A percentile compares a stretch with the other conserved stretches of the same genome.
Evolutionary conservation across 2,888 invertebrate species (phyloP).

Genomic region (Cantharis flavilabris): DNA sequence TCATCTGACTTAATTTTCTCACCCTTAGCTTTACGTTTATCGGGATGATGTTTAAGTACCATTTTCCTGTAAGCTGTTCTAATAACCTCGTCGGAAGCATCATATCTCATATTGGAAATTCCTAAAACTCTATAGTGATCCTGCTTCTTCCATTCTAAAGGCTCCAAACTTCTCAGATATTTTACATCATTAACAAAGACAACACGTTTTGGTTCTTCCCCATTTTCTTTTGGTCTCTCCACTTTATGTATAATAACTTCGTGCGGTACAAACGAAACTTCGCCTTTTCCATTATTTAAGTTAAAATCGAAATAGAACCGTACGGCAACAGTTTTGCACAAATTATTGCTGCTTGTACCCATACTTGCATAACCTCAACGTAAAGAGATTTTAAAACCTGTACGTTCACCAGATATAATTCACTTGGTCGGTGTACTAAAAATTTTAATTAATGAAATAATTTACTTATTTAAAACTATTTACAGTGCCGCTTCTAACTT

Average conservation of each 20-base stretch:
- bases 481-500: background rate
- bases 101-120: conserved; percentile 77
- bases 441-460: background rate
- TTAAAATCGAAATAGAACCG: conserved; percentile 51
- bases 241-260: conserved; percentile 47
- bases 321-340: conserved; percentile 48
- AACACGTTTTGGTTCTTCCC: conserved; percentile 50
- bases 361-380: conserved; percentile 41
- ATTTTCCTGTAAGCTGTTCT: conserved; percentile 90
- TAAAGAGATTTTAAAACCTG: background rate
- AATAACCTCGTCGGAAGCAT: conserved; percentile 91
- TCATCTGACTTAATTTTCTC: conserved; percentile 87
- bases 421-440: background rate
- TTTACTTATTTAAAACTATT: background rate
- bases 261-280: conserved; percentile 48
- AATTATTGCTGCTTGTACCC: conserved; percentile 46
- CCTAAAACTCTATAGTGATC: conserved; percentile 97
- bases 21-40: conserved; percentile 91
- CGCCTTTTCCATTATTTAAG: conserved; percentile 43
- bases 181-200: conserved; percentile 75
- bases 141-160: conserved; percentile 97
- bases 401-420: background rate
- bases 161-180: conserved; percentile 86
- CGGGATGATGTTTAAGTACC: conserved; percentile 95
- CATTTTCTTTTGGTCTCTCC: conserved; percentile 44